Evolutionary conservation across 2,113 vertebrate genomes (phyloP).

Genomic region (Xenus cinereus): DNA sequence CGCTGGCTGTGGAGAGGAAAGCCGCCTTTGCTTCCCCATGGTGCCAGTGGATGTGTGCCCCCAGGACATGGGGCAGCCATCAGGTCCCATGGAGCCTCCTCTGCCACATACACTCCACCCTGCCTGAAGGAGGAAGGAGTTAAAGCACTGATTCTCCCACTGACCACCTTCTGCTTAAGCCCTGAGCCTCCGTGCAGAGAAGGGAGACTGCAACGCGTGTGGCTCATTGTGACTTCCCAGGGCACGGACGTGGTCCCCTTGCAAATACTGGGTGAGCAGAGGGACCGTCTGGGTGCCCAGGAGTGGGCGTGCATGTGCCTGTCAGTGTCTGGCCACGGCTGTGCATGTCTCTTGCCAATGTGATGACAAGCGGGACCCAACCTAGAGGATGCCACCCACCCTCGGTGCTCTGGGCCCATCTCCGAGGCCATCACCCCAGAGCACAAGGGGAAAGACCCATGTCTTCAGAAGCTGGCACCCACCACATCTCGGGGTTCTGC

Average conservation of each 20-base stretch:
- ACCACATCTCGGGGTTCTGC: background rate
- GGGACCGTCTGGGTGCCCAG: background rate
- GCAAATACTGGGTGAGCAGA: rapidly evolving
- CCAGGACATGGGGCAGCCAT: background rate
- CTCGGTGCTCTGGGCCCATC: background rate
- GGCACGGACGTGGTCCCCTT: rapidly evolving
- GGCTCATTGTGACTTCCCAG: rapidly evolving
- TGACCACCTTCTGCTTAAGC: background rate
- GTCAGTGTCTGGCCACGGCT: rapidly evolving
- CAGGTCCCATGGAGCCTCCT: background rate
- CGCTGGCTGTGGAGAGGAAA: background rate
- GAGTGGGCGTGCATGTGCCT: rapidly evolving
- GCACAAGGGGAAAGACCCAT: background rate
- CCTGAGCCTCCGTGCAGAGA: background rate
- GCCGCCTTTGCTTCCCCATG: rapidly evolving
- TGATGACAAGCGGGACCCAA: background rate
- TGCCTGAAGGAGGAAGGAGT: background rate
- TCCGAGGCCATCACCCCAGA: background rate
- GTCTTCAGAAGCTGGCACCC: background rate
- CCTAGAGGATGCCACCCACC: background rate
- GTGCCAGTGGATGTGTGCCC: rapidly evolving
- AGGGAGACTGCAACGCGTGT: rapidly evolving
- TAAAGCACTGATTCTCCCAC: slow-evolving; percentile 44
- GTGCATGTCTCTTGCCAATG: rapidly evolving
- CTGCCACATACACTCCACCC: rapidly evolving